These are phyloP conservation scores for Drosophila vallismaia DNA, from an alignment of 2,888 invertebrate species.

Conservation along the genomic window DNA sequence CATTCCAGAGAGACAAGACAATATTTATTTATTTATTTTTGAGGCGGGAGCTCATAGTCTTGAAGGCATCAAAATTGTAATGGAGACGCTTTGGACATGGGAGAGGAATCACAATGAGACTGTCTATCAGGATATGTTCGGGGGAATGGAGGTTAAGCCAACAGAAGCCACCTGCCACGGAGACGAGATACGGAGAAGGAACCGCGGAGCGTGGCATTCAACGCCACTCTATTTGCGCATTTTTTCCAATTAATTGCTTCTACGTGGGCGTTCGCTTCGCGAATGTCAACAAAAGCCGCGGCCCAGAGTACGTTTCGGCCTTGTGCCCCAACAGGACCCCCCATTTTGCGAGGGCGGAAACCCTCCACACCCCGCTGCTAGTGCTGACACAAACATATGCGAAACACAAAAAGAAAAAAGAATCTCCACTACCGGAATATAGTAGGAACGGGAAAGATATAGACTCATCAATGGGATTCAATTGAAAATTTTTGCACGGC, in stretches of 20 bases:
- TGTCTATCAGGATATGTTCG: slow-evolving; percentile 1
- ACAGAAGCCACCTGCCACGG: slow-evolving; percentile 47
- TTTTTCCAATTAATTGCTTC: slow-evolving; percentile 77
- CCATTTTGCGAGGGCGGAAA: not conserved
- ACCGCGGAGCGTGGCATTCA: slow-evolving; percentile 13
- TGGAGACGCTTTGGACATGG: not conserved
- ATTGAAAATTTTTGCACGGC: slow-evolving; percentile 76
- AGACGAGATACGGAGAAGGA: not conserved
- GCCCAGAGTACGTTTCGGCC: slow-evolving; percentile 12
- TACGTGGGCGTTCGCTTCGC: slow-evolving; percentile 59
- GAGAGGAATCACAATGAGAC: slow-evolving; percentile 2
- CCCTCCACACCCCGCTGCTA: slow-evolving; percentile 53
- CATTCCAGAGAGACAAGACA: slow-evolving; percentile 35
- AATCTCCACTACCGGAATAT: not conserved
- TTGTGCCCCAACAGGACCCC: slow-evolving; percentile 1
- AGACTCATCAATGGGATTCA: slow-evolving; percentile 74
- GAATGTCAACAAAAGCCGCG: slow-evolving; percentile 69
- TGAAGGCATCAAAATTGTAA: slow-evolving; percentile 19
- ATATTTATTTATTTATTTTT: slow-evolving; percentile 4
- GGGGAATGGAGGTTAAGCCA: slow-evolving; percentile 66
- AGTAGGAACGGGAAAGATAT: slow-evolving; percentile 38
- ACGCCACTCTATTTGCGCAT: slow-evolving; percentile 70
- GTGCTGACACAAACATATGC: slow-evolving; percentile 62
- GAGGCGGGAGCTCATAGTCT: slow-evolving; percentile 11
- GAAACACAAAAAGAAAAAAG: slow-evolving; percentile 31